These are phyloP conservation scores for Porites divaricata DNA, from an alignment of 92 coral and sea anemone species.

Conservation along the genomic window DNA sequence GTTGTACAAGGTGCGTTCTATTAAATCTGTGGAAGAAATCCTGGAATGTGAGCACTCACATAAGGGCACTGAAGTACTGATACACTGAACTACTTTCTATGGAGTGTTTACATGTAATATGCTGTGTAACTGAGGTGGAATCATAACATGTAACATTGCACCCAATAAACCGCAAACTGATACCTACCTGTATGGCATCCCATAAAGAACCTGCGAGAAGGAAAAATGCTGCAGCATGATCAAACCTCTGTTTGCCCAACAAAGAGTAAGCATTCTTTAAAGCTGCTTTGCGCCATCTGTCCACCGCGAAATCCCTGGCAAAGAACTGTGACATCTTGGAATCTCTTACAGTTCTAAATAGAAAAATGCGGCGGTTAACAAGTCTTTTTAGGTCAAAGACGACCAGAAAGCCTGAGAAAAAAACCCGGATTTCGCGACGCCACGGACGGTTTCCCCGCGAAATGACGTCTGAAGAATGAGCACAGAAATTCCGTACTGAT, in stretches of 20 bases:
- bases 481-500: too few relatives aligned
- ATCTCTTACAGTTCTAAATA: constrained; percentile 83
- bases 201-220: constrained; percentile 95
- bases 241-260: constrained; percentile 96
- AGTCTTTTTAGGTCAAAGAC: neutral
- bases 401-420: neutral
- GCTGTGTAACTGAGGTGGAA: too few relatives aligned
- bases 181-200: constrained; percentile 99
- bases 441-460: too few relatives aligned
- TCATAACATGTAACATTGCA: too few relatives aligned
- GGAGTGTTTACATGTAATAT: too few relatives aligned
- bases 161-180: neutral
- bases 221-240: constrained; percentile 98
- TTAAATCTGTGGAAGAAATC: too few relatives aligned
- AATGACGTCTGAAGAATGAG: too few relatives aligned
- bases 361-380: neutral
- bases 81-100: too few relatives aligned
- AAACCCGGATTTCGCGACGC: neutral
- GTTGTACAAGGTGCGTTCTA: too few relatives aligned
- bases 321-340: constrained; percentile 96
- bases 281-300: constrained; percentile 99
- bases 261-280: constrained; percentile 95
- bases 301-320: constrained; percentile 84
- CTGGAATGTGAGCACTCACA: too few relatives aligned
- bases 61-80: too few relatives aligned